Evolutionary conservation across 1,140 invertebrate species (phyloP).

Genomic region (Hyles euphorbiae): DNA sequence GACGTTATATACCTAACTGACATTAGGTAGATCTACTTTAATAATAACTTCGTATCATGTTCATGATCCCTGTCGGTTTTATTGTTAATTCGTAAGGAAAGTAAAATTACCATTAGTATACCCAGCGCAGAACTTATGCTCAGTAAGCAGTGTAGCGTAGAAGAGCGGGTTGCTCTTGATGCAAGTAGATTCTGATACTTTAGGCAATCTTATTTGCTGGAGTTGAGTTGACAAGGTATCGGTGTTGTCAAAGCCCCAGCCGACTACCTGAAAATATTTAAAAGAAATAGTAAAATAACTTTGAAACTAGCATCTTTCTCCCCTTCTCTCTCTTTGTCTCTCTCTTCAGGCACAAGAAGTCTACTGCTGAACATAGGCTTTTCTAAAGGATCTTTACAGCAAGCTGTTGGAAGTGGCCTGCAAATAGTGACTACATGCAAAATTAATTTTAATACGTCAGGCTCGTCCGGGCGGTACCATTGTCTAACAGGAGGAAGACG

Average conservation of each 20-base stretch:
- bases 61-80: no score
- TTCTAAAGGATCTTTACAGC: background rate
- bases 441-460: no score
- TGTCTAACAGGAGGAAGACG: no score
- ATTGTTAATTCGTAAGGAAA: no score
- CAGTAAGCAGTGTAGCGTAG: slow-evolving; percentile 39
- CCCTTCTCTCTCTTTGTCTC: no score
- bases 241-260: slow-evolving; percentile 52
- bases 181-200: slow-evolving; percentile 39
- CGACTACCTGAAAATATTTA: slow-evolving; percentile 39
- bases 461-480: no score
- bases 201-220: slow-evolving; percentile 40
- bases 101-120: slow-evolving; percentile 40
- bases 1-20: no score
- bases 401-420: background rate
- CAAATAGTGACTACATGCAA: no score
- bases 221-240: slow-evolving; percentile 35
- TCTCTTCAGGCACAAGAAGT: no score
- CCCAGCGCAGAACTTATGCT: slow-evolving; percentile 52
- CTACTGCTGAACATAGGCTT: no score
- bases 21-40: no score
- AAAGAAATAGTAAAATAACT: background rate
- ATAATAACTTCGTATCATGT: no score
- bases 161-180: slow-evolving; percentile 50
- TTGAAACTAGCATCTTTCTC: background rate